Conservation (phyloP, 2,797 vertebrate species). For the Menidia menidia region DNA sequence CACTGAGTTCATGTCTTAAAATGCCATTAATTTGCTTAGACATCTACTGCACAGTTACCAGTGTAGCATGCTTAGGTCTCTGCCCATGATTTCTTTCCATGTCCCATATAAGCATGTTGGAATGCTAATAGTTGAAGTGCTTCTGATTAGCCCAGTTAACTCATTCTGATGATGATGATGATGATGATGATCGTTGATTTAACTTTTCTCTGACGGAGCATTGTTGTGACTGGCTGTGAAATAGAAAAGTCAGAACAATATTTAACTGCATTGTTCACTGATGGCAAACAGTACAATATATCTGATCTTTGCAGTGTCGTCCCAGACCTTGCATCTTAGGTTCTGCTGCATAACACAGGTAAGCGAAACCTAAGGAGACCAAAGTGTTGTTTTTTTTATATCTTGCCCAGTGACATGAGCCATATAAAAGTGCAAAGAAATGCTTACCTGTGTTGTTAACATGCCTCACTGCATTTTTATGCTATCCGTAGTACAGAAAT, state of each 20-base stretch:
- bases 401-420: conserved; percentile 77
- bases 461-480: conserved; percentile 68
- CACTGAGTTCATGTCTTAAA: conserved; percentile 55
- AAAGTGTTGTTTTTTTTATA: conserved; percentile 57
- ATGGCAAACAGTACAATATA: conserved; percentile 97
- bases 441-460: conserved; percentile 76
- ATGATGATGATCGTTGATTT: too few species aligned
- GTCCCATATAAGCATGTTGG: conserved; percentile 75
- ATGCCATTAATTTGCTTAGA: conserved; percentile 63
- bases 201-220: conserved; percentile 50
- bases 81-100: conserved; percentile 58
- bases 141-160: conserved; percentile 59
- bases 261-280: conserved; percentile 94
- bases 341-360: conserved; percentile 99
- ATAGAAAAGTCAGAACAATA: conserved; percentile 77
- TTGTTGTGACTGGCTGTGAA: conserved; percentile 87
- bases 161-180: conserved; percentile 46
- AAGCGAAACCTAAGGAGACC: conserved; percentile 98
- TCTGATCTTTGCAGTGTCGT: conserved; percentile 98
- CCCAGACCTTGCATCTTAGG: conserved; percentile 99
- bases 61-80: conserved; percentile 76
- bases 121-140: conserved; percentile 67
- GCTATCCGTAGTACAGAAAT: conserved; percentile 56
- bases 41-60: conserved; percentile 46
- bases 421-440: conserved; percentile 67